phyloP scores from a whole-genome alignment of 2,797 vertebrate species.

The Liparis tanakae region DNA sequence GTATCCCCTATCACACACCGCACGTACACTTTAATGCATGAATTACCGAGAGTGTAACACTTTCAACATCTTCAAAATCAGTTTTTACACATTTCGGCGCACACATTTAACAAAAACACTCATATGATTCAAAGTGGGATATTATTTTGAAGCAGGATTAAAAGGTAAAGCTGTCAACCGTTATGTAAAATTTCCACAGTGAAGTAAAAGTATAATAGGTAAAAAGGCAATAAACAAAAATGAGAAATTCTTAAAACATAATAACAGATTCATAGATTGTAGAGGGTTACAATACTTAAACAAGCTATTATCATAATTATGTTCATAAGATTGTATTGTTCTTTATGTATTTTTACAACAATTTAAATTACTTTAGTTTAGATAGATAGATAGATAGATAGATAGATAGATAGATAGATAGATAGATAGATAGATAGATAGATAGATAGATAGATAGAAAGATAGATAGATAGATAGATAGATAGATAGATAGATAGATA shows the following conservation, averaged over 20 bases:
- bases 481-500: conserved; percentile 7
- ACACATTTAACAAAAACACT: conserved; percentile 4
- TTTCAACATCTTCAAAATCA: conserved; percentile 35
- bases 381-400: conserved; percentile 16
- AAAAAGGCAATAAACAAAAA: background rate
- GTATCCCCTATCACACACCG: conserved; percentile 66
- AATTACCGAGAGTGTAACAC: conserved; percentile 50
- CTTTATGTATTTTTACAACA: background rate
- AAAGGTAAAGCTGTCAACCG: background rate
- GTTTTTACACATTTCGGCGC: conserved; percentile 24
- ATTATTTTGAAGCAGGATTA: background rate
- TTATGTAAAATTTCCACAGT: background rate
- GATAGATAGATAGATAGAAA: background rate
- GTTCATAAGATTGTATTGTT: background rate
- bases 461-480: background rate
- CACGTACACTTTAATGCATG: conserved; percentile 48
- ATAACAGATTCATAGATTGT: conserved; percentile 1
- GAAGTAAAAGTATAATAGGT: background rate
- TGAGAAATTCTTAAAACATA: background rate
- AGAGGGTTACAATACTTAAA: background rate
- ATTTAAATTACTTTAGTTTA: background rate
- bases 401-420: conserved; percentile 9
- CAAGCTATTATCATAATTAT: background rate
- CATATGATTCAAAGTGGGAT: background rate
- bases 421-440: background rate